Base-by-base conservation (phyloP, 2,797 vertebrate genomes). In the Acipenser transmontanus region DNA sequence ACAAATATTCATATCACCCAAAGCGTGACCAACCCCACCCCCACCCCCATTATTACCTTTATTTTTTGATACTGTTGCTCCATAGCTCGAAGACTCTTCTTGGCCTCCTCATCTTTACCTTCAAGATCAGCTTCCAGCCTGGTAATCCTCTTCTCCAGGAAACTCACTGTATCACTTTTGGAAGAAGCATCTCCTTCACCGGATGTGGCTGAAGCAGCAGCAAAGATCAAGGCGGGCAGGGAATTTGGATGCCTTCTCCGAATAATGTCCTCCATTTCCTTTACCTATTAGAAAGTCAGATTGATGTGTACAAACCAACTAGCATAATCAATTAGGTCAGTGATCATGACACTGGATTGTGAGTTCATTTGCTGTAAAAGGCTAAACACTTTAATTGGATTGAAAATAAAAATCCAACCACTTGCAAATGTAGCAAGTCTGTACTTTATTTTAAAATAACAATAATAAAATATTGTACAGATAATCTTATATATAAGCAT, bases 91-190 rank as follows among this genome's bases (percentile, higher is more conserved):
- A 98, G 89, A 78, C 89, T 92, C 75, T 82, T 90, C 72, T 97
- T 98, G 67, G 95, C 91, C 76, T 95, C 93, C 67, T 96, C 94
- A 70, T 97, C 92, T 68, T 81, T 91, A 59, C 82, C 85, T 79
- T 98, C 94, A 67, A 99, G 89, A 76, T 97, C 94, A 0, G 83
- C 80, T 88, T 98, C 97, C 76, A 99, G 82, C 34, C 91, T 91
- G 65, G 92, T 91, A 17, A 95, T 81, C 72, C 94, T 88, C 77
- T 78, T 88, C 77, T 99, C 95, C 82, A 96, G 84, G 73, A 96
- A 89, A 60, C 83, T 78, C 9, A 75, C 79, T 50, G 92, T 83
- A 49, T 79, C 79, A 34, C 34, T 4, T 17, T 14, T 34, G 47
- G 47, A 20, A 0, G 13, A 1, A 0, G 54, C 7, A 12, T 66